A percentile compares a stretch with the other conserved stretches of the same genome.
Evolutionary conservation across 2,888 invertebrate genomes (phyloP).

Genomic region (Quadriops clusia): DNA sequence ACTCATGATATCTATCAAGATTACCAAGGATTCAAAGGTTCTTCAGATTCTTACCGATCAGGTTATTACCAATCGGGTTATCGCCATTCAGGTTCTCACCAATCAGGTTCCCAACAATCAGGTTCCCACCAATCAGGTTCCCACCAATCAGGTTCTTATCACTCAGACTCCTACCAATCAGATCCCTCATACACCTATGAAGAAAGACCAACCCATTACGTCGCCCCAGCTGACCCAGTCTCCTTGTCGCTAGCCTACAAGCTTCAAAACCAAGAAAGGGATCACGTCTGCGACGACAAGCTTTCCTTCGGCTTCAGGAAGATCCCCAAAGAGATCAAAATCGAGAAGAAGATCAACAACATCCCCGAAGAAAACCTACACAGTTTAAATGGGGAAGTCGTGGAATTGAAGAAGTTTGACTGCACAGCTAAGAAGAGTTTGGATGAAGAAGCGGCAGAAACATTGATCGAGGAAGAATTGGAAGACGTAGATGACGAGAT

Average conservation of each 20-base stretch:
- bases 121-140: too few relatives aligned
- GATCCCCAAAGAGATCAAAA: slow-evolving; percentile 35
- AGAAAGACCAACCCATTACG: too few relatives aligned
- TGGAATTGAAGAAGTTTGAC: slow-evolving; percentile 35
- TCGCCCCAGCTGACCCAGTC: slow-evolving; percentile 38
- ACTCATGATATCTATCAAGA: too few relatives aligned
- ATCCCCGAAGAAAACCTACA: slow-evolving; percentile 41
- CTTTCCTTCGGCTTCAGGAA: slow-evolving; percentile 42
- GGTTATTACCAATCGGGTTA: too few relatives aligned
- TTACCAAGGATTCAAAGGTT: too few relatives aligned
- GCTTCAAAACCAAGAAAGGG: slow-evolving; percentile 29
- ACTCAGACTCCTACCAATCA: too few relatives aligned
- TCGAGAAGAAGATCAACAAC: slow-evolving; percentile 22
- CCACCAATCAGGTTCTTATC: too few relatives aligned
- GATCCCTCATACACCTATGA: too few relatives aligned
- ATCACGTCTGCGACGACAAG: slow-evolving; percentile 38
- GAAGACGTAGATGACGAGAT: slow-evolving; percentile 14
- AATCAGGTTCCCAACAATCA: too few relatives aligned
- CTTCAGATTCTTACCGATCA: too few relatives aligned
- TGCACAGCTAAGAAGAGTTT: slow-evolving; percentile 11
- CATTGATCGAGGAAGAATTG: slow-evolving; percentile 20
- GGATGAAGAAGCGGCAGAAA: slow-evolving; percentile 29
- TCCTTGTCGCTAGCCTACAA: slow-evolving; percentile 38
- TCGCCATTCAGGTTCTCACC: too few relatives aligned
- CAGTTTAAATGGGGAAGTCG: slow-evolving; percentile 40